These are phyloP conservation scores for Dermolepida albohirtum DNA, from an alignment of 2,888 invertebrate genomes.

Conservation along the genomic window DNA sequence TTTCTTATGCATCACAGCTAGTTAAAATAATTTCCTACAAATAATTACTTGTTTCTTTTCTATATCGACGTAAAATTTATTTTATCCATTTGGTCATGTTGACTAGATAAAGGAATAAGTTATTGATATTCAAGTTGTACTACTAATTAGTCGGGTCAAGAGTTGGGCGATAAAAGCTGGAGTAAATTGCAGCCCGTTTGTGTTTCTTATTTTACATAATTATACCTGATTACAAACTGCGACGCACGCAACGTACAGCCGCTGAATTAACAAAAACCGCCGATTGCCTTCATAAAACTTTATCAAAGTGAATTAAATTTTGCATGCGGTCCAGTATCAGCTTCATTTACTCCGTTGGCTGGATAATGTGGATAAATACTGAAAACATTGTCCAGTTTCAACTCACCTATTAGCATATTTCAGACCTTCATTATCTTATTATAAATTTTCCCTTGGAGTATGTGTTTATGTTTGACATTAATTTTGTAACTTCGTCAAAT, in stretches of 20 bases:
- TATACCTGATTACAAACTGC: constrained; percentile 29
- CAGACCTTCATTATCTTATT: constrained; percentile 37
- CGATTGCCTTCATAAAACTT: constrained; percentile 35
- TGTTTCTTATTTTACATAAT: constrained; percentile 36
- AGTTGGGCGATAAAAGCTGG: constrained; percentile 30
- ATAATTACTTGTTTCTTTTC: too few relatives aligned
- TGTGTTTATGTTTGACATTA: constrained; percentile 25
- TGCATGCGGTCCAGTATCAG: constrained; percentile 32
- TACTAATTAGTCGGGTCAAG: constrained; percentile 22
- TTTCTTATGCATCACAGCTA: too few relatives aligned
- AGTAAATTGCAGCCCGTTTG: constrained; percentile 22
- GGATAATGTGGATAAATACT: constrained; percentile 30
- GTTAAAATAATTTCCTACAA: too few relatives aligned
- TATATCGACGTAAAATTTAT: too few relatives aligned
- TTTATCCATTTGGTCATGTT: too few relatives aligned
- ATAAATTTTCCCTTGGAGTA: constrained; percentile 30
- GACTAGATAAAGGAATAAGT: too few relatives aligned
- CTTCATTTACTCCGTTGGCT: constrained; percentile 19
- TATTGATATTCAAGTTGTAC: too few relatives aligned
- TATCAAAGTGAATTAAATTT: constrained; percentile 37
- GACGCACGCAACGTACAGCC: not conserved
- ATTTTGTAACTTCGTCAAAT: constrained; percentile 28
- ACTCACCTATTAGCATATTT: constrained; percentile 33
- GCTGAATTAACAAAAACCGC: constrained; percentile 32
- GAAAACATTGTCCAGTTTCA: constrained; percentile 26